phyloP scores from a whole-genome alignment of 2,113 vertebrate species.

The Gorilla gorilla region DNA sequence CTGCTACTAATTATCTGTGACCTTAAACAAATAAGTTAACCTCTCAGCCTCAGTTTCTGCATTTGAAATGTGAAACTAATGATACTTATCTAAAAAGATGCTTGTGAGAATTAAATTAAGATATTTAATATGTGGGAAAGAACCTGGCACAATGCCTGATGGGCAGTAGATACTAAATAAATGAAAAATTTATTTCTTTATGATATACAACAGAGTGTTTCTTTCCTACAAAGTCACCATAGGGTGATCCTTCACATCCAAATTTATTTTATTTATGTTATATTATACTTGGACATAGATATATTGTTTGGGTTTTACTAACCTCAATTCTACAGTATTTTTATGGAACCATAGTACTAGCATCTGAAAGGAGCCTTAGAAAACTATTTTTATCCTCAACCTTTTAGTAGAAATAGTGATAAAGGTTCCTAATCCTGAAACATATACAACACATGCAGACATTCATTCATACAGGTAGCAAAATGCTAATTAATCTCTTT shows the following conservation, averaged over 20 bases:
- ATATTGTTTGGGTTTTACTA: neutral
- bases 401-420: neutral
- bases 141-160: neutral
- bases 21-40: neutral
- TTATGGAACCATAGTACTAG: neutral
- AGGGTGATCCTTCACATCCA: neutral
- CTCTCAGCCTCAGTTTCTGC: constrained; percentile 1
- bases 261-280: neutral
- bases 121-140: neutral
- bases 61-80: neutral
- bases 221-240: neutral
- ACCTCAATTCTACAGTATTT: neutral
- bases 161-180: neutral
- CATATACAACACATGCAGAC: neutral
- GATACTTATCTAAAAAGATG: neutral
- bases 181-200: constrained; percentile 7
- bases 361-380: neutral
- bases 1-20: constrained; percentile 7
- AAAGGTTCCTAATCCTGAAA: neutral
- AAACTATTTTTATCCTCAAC: neutral
- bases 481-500: neutral
- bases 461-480: neutral
- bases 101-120: constrained; percentile 31
- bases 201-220: neutral
- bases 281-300: neutral